Base-by-base conservation (phyloP, 2,113 vertebrate genomes). In the Pithys albifrons region DNA sequence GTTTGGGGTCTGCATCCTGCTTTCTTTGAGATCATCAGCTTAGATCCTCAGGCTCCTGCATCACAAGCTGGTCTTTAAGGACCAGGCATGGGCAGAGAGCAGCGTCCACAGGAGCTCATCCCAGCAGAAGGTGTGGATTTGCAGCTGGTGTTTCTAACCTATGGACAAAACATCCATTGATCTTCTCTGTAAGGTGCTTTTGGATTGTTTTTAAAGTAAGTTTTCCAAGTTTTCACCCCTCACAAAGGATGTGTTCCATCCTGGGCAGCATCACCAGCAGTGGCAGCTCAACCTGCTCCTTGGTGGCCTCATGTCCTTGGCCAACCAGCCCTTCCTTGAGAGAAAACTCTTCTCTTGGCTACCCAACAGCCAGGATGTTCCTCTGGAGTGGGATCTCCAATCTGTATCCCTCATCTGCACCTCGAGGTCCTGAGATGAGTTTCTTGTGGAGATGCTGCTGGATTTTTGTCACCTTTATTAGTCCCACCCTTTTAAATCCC, bases 41-140 rank as follows among this genome's bases (percentile, higher is more conserved):
- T 0, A 18, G 35, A 27, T 35, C 52, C 20, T 6, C 43, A 0
- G 2, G 8, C 28, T 76, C 22, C 1, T 20, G 46, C 31, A 9
- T 12, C 33, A 8, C 0, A 2, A 25, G 29, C 25, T 62, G 67
- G 16, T 31, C 41, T 52, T 43, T 33, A 78, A 46, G 55, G 85
- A 35, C 5, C 54, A n/a, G 39, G 64, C 6, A 2, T 1, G 7
- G 70, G 59, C 35, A 20, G 49, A 64, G 46, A 35, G 29, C 48
- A 24, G 84, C 3, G 2, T 13, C 37, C 2, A 28, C 9, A 52
- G 8, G 69, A 89, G 39, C 58, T 54, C 49, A 17, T 1, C 78
- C 69, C 83, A 24, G 90, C 48, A 43, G 64, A 41, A 74, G 82
- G 7, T 29, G 57, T 0, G 2, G 22, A 3, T 83, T 54, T 37